Conservation (phyloP, 2,888 invertebrate genomes). For the Deilephila porcellus region DNA sequence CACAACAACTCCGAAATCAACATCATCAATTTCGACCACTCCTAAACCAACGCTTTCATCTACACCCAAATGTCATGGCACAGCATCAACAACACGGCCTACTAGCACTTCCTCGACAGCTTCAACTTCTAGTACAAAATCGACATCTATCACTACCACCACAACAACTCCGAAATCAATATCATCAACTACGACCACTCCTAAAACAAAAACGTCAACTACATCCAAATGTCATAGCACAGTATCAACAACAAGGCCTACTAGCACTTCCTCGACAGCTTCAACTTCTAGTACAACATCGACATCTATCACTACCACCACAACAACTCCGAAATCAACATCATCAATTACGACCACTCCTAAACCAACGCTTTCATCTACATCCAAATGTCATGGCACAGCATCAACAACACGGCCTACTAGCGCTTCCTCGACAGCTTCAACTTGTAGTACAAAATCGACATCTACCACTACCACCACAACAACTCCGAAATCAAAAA, state of each 20-base stretch:
- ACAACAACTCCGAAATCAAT: too few species aligned
- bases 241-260: not conserved
- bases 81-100: slow-evolving; percentile 14
- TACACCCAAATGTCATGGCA: not conserved
- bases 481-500: not conserved
- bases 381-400: not conserved
- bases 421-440: not conserved
- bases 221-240: not conserved
- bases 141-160: not conserved
- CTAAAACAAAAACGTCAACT: not conserved
- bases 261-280: not conserved
- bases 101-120: not conserved
- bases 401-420: not conserved
- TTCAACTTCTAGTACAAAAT: not conserved
- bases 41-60: not conserved
- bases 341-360: not conserved
- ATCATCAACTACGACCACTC: not conserved
- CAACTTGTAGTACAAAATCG: not conserved
- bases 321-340: not conserved
- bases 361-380: not conserved
- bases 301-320: slow-evolving; percentile 2
- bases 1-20: not conserved
- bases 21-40: not conserved
- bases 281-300: not conserved
- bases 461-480: too few species aligned